These are phyloP conservation scores for Phenganax marumi DNA, from an alignment of 92 coral and sea anemone species.

Conservation along the genomic window DNA sequence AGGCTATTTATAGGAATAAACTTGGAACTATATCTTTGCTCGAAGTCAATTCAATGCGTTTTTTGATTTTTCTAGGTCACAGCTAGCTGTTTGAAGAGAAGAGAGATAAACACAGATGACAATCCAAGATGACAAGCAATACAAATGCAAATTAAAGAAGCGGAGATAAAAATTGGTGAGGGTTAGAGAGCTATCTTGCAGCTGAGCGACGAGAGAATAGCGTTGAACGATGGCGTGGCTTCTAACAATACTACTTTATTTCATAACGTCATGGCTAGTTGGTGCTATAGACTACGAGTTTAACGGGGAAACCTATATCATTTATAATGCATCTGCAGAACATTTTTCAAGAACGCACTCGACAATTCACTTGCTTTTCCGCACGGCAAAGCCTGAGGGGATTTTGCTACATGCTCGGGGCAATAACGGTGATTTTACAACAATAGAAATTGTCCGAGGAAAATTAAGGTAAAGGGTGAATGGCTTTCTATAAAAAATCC, in stretches of 20 bases:
- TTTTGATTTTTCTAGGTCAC: slow-evolving; percentile 20
- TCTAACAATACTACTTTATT: slow-evolving; percentile 36
- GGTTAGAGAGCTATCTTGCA: slow-evolving; percentile 44
- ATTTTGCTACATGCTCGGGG: slow-evolving; percentile 79
- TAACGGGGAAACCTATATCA: slow-evolving; percentile 71
- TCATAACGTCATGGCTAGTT: not conserved
- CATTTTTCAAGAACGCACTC: not conserved
- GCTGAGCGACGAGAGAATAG: slow-evolving; percentile 18
- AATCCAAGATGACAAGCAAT: slow-evolving; percentile 26
- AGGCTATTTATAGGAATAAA: slow-evolving; percentile 32
- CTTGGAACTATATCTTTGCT: slow-evolving; percentile 3
- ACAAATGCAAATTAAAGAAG: slow-evolving; percentile 38
- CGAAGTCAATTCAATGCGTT: slow-evolving; percentile 1
- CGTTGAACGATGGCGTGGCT: slow-evolving; percentile 39
- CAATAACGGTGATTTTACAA: slow-evolving; percentile 71
- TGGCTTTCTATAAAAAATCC: not conserved
- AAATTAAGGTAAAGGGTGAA: slow-evolving; percentile 75
- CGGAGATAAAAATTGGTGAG: slow-evolving; percentile 27
- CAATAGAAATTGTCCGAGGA: slow-evolving; percentile 85
- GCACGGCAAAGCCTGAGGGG: slow-evolving; percentile 81
- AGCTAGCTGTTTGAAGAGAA: slow-evolving; percentile 1
- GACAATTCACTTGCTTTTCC: slow-evolving; percentile 60
- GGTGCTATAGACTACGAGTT: slow-evolving; percentile 52
- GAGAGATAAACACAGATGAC: slow-evolving; percentile 12
- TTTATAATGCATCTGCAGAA: slow-evolving; percentile 41